Evolutionary conservation across 1,140 invertebrate genomes (phyloP), one percentile per base, ranked within the genome.

Genomic region (Ceratina australensis): DNA sequence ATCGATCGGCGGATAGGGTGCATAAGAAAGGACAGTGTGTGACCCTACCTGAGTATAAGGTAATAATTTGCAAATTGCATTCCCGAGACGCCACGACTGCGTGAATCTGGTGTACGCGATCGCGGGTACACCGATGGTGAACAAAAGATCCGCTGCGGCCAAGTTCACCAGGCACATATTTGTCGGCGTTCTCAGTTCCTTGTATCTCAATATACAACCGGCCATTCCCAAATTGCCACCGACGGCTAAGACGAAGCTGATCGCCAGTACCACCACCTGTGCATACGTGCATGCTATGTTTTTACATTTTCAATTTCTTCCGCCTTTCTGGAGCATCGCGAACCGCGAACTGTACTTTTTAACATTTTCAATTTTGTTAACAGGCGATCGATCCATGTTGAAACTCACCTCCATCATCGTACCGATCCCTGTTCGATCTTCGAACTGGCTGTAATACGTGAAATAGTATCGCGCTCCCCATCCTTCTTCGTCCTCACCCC

Each of bases 101-200:
- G 90, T 90, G 2, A 93, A 81, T 72, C 94, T 89, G 1, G 93
- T 93, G 76, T 93, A 92, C 20, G 93, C 92, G 26, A 94, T 91
- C 1, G 90, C 91, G 10, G 94, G 94, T 50, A 94, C 93, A 20
- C 93, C 93, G 7, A 93, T 42, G 3, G 93, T 93, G 83, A 94
- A 94, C 24, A 94, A 78, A 20, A 96, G 89, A 90, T 96, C 96
- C 1, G 94, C 94, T 16, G 94, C 92, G 2, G 94, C 94, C 82
- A 96, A 91, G 89, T 96, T 96, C 54, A 96, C 92, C 22, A 96
- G 93, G 87, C 96, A 96, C 80, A 95, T 94, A 88, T 96, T 96
- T 63, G 95, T 96, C 60, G 96, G 95, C 10, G 95, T 96, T 77
- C 95, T 91, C 94, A 96, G 95, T 80, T 95, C 93, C 79, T 93